These are phyloP conservation scores for Catharus minimus DNA, from an alignment of 2,113 vertebrate genomes.

Conservation along the genomic window DNA sequence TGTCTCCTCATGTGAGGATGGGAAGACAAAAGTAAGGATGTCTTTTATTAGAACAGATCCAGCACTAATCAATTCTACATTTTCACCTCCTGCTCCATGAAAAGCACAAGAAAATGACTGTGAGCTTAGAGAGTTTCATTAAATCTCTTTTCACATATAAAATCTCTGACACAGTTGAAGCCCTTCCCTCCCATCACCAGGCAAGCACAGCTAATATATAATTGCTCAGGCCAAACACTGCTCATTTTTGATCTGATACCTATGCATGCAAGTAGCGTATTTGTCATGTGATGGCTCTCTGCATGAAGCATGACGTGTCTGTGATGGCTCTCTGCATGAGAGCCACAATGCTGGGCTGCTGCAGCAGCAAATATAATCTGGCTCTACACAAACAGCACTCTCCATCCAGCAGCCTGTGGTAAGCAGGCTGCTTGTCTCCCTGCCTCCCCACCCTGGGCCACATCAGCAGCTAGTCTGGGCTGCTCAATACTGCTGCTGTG, in stretches of 20 bases:
- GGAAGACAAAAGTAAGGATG: background rate
- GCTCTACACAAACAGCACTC: background rate
- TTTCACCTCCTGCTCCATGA: background rate
- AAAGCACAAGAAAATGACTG: background rate
- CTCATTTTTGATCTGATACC: background rate
- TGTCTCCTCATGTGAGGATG: background rate
- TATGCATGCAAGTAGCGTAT: background rate
- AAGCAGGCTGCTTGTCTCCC: background rate
- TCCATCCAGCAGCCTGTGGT: background rate
- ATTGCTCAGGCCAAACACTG: background rate
- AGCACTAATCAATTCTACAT: background rate
- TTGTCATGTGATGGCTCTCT: background rate
- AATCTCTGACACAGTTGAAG: background rate
- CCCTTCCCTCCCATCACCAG: background rate
- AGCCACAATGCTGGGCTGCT: background rate
- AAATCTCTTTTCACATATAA: constrained; percentile 14
- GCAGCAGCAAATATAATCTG: background rate
- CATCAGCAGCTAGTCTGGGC: background rate
- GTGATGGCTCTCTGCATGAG: background rate
- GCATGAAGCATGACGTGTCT: background rate
- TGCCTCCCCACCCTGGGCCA: background rate
- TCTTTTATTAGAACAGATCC: background rate
- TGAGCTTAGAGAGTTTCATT: background rate
- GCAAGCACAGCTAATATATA: background rate
- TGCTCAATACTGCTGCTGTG: background rate